phyloP scores from a whole-genome alignment of 2,797 vertebrate genomes.

The Tapirus indicus region DNA sequence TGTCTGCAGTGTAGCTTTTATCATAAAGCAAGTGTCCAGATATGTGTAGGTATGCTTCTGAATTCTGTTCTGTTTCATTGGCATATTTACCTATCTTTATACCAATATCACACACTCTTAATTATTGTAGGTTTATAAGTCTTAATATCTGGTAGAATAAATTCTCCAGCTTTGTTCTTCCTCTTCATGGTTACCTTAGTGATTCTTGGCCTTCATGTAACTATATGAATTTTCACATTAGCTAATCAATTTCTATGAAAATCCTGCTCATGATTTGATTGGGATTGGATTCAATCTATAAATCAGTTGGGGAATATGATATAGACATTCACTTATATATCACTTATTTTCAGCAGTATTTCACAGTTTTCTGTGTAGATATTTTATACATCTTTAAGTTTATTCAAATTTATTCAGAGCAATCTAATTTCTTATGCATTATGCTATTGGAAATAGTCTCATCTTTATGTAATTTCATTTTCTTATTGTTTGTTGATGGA shows the following conservation, averaged over 20 bases:
- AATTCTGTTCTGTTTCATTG: background rate
- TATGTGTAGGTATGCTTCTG: background rate
- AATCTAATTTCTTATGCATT: background rate
- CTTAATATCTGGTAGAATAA: background rate
- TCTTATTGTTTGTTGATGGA: background rate
- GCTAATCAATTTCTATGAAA: background rate
- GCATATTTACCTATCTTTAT: background rate
- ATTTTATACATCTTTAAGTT: background rate
- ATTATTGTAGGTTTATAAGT: background rate
- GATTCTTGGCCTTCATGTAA: background rate
- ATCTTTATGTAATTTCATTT: conserved; percentile 25
- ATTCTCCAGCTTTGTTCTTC: conserved; percentile 32
- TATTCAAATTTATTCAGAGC: background rate
- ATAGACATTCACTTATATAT: background rate
- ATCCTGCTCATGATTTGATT: background rate
- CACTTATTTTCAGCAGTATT: background rate
- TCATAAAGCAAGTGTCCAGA: background rate
- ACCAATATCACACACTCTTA: background rate
- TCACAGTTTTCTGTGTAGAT: background rate
- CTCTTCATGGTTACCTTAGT: background rate
- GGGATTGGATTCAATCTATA: background rate
- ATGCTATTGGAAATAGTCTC: background rate
- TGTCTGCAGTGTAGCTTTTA: background rate
- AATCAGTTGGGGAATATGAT: background rate
- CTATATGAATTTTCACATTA: background rate